Conservation (phyloP, 1,140 invertebrate species). For the Drosophila gunungcola region DNA sequence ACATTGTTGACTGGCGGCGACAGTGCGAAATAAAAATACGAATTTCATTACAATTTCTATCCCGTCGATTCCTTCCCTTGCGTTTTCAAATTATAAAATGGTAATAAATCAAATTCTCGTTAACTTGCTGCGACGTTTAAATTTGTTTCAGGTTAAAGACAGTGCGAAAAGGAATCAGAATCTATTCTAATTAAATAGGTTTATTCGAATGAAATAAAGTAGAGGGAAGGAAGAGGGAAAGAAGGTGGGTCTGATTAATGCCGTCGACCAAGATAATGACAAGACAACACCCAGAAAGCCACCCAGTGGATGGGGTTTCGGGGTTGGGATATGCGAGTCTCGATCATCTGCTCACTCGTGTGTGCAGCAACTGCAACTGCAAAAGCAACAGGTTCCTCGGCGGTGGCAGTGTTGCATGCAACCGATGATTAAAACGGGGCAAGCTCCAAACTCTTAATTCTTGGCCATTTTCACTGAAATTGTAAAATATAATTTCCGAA, state of each 20-base stretch:
- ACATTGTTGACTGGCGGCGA: constrained; percentile 68
- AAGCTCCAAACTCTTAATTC: constrained; percentile 71
- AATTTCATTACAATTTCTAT: constrained; percentile 67
- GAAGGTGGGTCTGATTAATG: constrained; percentile 45
- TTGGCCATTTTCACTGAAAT: constrained; percentile 74
- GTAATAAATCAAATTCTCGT: constrained; percentile 77
- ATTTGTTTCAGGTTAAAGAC: constrained; percentile 51
- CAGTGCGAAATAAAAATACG: constrained; percentile 60
- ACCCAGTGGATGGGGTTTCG: constrained; percentile 31
- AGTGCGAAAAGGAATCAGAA: constrained; percentile 21
- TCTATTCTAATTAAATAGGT: constrained; percentile 44
- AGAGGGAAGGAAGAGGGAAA: too few relatives aligned
- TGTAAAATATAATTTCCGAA: constrained; percentile 72
- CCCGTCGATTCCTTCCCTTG: constrained; percentile 8
- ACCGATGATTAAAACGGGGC: constrained; percentile 75
- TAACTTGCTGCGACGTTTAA: constrained; percentile 62
- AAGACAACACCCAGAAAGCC: constrained; percentile 61
- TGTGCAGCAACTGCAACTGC: constrained; percentile 56
- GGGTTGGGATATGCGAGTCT: constrained; percentile 14
- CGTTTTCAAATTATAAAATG: constrained; percentile 66
- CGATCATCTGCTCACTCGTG: constrained; percentile 50
- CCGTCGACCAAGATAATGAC: constrained; percentile 65
- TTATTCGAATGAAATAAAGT: not conserved
- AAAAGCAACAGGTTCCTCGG: constrained; percentile 62
- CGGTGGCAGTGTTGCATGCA: constrained; percentile 69